Evolutionary conservation across 2,113 vertebrate species (phyloP).

Genomic region (Platichthys stellatus): DNA sequence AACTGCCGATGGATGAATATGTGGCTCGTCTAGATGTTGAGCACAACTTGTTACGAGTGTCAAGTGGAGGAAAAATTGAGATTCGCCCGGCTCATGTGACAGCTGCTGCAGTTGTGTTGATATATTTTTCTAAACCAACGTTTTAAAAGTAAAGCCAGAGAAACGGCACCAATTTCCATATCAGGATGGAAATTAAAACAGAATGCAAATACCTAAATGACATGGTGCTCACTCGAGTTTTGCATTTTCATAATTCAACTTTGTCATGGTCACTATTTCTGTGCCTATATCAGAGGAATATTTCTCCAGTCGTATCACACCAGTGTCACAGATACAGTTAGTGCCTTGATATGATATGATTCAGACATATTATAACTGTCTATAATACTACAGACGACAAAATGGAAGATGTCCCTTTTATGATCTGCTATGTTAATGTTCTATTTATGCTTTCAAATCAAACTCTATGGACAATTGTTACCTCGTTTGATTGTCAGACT

Average conservation of each 20-base stretch:
- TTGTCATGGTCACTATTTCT: conserved; percentile 76
- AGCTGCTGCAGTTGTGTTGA: conserved; percentile 24
- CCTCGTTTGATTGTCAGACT: conserved; percentile 22
- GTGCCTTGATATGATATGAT: conserved; percentile 82
- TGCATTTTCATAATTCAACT: conserved; percentile 75
- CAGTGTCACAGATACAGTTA: conserved; percentile 56
- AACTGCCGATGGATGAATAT: background rate
- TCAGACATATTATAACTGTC: conserved; percentile 40
- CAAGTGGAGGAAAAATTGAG: conserved; percentile 13
- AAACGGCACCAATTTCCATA: conserved; percentile 35
- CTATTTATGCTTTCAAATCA: conserved; percentile 41
- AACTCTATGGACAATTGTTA: conserved; percentile 38
- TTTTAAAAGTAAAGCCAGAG: conserved; percentile 42
- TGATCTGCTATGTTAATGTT: conserved; percentile 26
- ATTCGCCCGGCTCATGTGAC: background rate
- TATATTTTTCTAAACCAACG: conserved; percentile 69
- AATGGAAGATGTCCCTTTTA: conserved; percentile 49
- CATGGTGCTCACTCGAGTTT: conserved; percentile 84
- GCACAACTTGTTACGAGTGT: background rate
- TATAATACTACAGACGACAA: conserved; percentile 24
- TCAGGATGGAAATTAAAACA: conserved; percentile 4
- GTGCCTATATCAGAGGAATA: conserved; percentile 84
- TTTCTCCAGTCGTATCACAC: conserved; percentile 61
- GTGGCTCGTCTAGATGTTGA: background rate
- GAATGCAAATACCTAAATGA: conserved; percentile 51